These are phyloP conservation scores for Bucco capensis DNA, from an alignment of 2,113 vertebrate genomes.

Conservation along the genomic window DNA sequence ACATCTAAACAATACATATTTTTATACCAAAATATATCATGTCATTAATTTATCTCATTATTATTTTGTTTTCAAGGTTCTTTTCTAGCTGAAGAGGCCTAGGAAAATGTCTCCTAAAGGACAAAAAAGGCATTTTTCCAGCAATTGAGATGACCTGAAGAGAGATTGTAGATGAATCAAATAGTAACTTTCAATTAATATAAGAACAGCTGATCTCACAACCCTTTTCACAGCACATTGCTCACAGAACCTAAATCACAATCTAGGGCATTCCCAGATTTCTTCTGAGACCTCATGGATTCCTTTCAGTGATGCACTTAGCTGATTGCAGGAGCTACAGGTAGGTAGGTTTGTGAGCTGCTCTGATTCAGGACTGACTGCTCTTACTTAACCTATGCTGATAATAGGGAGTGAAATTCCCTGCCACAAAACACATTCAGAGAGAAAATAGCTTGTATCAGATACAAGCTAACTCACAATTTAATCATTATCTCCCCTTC, in stretches of 20 bases:
- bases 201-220: not conserved
- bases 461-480: not conserved
- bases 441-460: not conserved
- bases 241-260: not conserved
- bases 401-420: not conserved
- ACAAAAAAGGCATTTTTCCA: not conserved
- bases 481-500: not conserved
- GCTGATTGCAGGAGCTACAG: not conserved
- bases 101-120: not conserved
- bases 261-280: not conserved
- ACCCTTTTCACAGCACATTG: rapidly evolving
- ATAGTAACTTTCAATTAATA: not conserved
- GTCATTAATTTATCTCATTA: too few species aligned
- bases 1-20: too few species aligned
- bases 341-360: not conserved
- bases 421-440: not conserved
- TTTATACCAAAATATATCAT: too few species aligned
- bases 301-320: not conserved
- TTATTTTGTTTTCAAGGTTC: not conserved
- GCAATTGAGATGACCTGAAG: not conserved
- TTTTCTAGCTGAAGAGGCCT: not conserved
- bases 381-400: not conserved
- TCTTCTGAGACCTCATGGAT: not conserved
- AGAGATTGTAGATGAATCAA: not conserved
- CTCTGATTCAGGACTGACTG: not conserved